Percentiles rank a stretch among this genome's conserved stretches.
Conservation (phyloP, 2,888 invertebrate genomes). For the Pheosia gnoma region DNA sequence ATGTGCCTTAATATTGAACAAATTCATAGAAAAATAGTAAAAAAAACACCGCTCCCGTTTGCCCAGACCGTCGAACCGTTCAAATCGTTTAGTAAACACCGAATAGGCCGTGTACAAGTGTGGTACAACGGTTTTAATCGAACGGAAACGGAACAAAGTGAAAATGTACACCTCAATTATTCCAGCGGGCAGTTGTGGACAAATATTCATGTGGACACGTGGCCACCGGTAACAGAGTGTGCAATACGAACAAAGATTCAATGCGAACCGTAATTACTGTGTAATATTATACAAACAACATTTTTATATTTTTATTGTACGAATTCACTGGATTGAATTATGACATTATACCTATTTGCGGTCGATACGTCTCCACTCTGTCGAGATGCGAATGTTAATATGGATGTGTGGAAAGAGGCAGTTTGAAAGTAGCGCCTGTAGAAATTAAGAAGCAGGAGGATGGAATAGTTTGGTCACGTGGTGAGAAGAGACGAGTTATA, state of each 20-base stretch:
- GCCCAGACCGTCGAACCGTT: conserved; percentile 76
- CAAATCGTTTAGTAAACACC: conserved; percentile 83
- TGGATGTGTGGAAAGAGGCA: no score
- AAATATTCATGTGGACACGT: conserved; percentile 73
- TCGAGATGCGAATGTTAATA: no score
- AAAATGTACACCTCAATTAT: conserved; percentile 84
- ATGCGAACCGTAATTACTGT: conserved; percentile 35
- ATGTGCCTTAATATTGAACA: conserved; percentile 34
- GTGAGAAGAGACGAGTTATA: no score
- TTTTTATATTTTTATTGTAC: neutral
- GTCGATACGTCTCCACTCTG: no score
- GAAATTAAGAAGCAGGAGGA: no score
- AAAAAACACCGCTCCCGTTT: conserved; percentile 63
- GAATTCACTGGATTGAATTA: neutral
- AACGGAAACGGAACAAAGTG: conserved; percentile 84
- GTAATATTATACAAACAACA: conserved; percentile 23
- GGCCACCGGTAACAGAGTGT: conserved; percentile 53
- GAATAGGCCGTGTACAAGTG: conserved; percentile 80
- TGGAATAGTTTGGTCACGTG: no score
- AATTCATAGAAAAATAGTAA: conserved; percentile 41
- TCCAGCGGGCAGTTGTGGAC: conserved; percentile 76
- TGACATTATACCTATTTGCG: no score
- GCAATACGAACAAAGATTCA: conserved; percentile 44
- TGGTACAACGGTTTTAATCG: conserved; percentile 83
- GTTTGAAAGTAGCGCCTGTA: no score